Evolutionary conservation across 2,888 invertebrate species (phyloP).

Genomic region (Oxystoma pomonae): DNA sequence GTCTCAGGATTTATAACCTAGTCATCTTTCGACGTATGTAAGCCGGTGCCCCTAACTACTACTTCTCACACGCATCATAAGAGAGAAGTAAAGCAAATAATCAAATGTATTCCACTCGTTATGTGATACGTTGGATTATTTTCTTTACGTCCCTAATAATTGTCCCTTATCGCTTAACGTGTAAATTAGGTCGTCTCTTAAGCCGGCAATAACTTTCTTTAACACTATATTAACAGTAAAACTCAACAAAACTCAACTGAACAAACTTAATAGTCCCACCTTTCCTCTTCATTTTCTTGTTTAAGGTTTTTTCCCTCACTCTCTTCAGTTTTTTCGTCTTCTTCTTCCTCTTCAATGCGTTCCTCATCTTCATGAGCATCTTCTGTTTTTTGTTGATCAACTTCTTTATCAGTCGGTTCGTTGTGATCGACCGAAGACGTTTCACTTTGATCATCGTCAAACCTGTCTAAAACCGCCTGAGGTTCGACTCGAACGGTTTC

Average conservation of each 20-base stretch:
- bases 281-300: conserved; percentile 58
- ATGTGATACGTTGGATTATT: no score
- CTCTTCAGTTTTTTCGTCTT: conserved; percentile 29
- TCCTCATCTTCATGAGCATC: conserved; percentile 31
- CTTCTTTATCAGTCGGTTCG: conserved; percentile 34
- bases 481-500: conserved; percentile 76
- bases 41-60: no score
- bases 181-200: neutral
- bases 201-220: neutral
- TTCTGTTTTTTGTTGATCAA: conserved; percentile 34
- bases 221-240: conserved; percentile 12
- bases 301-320: conserved; percentile 54
- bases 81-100: no score
- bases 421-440: conserved; percentile 45
- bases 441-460: conserved; percentile 54
- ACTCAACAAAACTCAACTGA: conserved; percentile 18
- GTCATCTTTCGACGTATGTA: neutral
- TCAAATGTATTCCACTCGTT: no score
- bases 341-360: conserved; percentile 37
- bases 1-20: neutral
- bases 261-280: conserved; percentile 56
- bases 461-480: conserved; percentile 63
- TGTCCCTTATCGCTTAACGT: no score
- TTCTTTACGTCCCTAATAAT: no score
- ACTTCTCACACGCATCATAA: no score